A percentile compares a stretch with the other conserved stretches of the same genome.
phyloP scores from a whole-genome alignment of 2,113 vertebrate species.

The Rhinichthys klamathensis region DNA sequence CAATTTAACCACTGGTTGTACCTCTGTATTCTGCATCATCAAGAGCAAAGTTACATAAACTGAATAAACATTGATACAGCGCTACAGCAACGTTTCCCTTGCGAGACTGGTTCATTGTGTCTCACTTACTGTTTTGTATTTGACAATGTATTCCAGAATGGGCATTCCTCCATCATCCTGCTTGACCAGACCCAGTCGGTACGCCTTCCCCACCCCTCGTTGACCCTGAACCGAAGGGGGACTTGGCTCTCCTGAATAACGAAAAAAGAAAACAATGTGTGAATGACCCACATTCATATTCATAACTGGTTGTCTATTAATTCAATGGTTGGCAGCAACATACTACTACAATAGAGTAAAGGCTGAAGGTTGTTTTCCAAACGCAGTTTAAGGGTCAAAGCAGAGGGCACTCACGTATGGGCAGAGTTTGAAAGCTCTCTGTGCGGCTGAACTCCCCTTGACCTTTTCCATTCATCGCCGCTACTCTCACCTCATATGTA shows the following conservation, averaged over 20 bases:
- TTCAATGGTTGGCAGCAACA: neutral
- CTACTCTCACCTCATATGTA: constrained; percentile 93
- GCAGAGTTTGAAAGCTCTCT: constrained; percentile 93
- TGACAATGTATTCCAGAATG: constrained; percentile 95
- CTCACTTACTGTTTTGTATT: constrained; percentile 93
- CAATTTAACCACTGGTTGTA: no score
- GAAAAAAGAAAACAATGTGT: neutral
- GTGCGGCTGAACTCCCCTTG: constrained; percentile 95
- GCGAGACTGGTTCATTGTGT: neutral
- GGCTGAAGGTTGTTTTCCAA: neutral
- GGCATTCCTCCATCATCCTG: constrained; percentile 97
- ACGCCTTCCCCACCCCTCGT: constrained; percentile 91
- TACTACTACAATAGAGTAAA: neutral
- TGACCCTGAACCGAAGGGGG: constrained; percentile 95
- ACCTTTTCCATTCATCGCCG: constrained; percentile 97
- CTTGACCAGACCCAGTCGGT: constrained; percentile 91
- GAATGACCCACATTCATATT: constrained; percentile 1
- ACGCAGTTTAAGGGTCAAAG: neutral
- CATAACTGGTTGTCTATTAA: neutral
- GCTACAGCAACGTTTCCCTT: no score
- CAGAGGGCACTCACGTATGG: constrained; percentile 87
- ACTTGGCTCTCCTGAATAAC: constrained; percentile 89
- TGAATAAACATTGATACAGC: no score
- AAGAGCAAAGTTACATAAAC: no score
- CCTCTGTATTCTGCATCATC: no score